These are phyloP conservation scores for Rutilus rutilus DNA, from an alignment of 2,113 vertebrate species.

Conservation along the genomic window DNA sequence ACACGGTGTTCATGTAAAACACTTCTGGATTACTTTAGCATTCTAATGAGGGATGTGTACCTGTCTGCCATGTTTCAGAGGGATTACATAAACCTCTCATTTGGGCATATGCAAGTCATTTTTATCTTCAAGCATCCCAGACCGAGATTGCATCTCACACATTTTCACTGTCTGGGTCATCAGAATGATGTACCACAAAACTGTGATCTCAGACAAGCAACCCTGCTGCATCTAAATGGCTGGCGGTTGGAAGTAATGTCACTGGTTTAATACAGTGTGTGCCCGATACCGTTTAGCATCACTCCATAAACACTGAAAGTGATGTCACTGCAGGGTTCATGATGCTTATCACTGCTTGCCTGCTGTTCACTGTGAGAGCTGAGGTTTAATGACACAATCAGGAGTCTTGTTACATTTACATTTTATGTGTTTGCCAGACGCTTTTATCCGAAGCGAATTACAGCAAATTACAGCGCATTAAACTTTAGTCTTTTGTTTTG, in stretches of 20 bases:
- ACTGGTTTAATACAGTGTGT: conserved; percentile 23
- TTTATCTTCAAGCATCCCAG: conserved; percentile 23
- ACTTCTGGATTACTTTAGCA: conserved; percentile 39
- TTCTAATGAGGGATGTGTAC: conserved; percentile 49
- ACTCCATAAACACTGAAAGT: conserved; percentile 28
- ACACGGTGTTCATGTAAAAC: conserved; percentile 32
- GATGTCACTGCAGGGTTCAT: conserved; percentile 44
- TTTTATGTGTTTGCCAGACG: background rate
- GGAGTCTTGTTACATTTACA: conserved; percentile 12
- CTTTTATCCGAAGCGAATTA: background rate
- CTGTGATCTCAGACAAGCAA: conserved; percentile 12
- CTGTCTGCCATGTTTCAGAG: conserved; percentile 26
- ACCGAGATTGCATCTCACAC: conserved; percentile 32
- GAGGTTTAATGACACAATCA: conserved; percentile 35
- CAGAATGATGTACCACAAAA: conserved; percentile 30
- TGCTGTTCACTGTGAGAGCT: conserved; percentile 25
- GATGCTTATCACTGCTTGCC: conserved; percentile 33
- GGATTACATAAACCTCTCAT: conserved; percentile 45
- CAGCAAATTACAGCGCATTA: background rate
- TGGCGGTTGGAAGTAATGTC: background rate
- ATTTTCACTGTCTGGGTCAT: conserved; percentile 42
- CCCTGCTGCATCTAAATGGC: conserved; percentile 7
- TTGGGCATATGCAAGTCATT: conserved; percentile 18
- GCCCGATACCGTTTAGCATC: background rate
- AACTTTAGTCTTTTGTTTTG: background rate